phyloP scores from a whole-genome alignment of 1,140 invertebrate species.

The Bursaphelenchus mucronatus region DNA sequence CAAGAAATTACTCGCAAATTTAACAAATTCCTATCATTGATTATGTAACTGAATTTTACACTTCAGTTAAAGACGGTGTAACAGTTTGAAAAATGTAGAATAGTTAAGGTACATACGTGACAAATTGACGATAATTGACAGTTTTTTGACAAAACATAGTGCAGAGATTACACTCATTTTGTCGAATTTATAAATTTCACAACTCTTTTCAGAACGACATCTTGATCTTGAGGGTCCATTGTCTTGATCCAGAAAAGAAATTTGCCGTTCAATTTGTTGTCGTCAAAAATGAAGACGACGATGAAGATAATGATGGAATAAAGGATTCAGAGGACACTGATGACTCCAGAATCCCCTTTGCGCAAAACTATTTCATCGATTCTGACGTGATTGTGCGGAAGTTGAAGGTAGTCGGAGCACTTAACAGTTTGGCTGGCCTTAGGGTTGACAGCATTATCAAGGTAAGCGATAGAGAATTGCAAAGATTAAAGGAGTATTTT shows the following conservation, averaged over 20 bases:
- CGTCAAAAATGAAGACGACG: conserved; percentile 22
- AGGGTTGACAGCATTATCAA: conserved; percentile 2
- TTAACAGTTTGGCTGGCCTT: conserved; percentile 15
- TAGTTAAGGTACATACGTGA: no score
- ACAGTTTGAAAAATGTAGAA: no score
- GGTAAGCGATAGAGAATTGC: no score
- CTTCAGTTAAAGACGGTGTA: no score
- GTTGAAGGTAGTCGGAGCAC: conserved; percentile 12
- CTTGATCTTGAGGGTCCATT: conserved; percentile 15
- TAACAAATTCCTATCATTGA: no score
- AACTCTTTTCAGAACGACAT: conserved; percentile 11
- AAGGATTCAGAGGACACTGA: conserved; percentile 17
- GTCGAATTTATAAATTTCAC: no score
- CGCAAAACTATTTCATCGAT: conserved; percentile 4
- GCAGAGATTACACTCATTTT: no score
- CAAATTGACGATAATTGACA: no score
- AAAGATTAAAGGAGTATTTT: no score
- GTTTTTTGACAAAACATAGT: no score
- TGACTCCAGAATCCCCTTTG: conserved; percentile 9
- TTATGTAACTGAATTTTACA: no score
- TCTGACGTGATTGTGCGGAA: conserved; percentile 1
- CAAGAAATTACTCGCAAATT: no score
- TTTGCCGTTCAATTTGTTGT: conserved; percentile 22
- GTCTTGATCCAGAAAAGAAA: conserved; percentile 13
- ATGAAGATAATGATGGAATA: conserved; percentile 13